These are phyloP conservation scores for Muscina levida DNA, from an alignment of 2,888 invertebrate genomes.

Conservation along the genomic window DNA sequence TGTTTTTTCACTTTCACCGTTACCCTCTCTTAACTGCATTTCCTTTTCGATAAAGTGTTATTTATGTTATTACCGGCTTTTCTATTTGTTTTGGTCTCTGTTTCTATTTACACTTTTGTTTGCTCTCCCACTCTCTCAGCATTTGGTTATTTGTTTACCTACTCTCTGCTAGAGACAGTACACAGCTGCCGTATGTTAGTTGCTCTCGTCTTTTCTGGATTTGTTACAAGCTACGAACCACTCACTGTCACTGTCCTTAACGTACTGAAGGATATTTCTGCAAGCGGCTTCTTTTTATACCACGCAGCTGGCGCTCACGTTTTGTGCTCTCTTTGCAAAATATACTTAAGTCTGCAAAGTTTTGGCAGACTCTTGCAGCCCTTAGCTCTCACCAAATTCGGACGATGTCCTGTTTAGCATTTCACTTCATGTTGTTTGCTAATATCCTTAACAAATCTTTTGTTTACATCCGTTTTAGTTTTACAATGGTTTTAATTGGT, in stretches of 20 bases:
- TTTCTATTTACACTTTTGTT: conserved; percentile 5
- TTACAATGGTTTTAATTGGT: conserved; percentile 8
- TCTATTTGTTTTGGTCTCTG: conserved; percentile 37
- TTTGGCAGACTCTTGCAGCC: neutral
- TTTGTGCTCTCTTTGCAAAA: neutral
- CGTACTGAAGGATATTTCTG: conserved; percentile 75
- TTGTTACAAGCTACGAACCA: conserved; percentile 39
- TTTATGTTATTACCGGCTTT: conserved; percentile 72
- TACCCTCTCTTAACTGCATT: neutral
- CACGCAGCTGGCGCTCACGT: conserved; percentile 36
- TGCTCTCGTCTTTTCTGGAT: conserved; percentile 1
- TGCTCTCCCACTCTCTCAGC: neutral
- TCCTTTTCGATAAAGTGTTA: conserved; percentile 30
- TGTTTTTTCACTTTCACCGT: neutral
- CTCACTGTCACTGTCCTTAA: conserved; percentile 71
- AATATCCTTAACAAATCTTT: neutral
- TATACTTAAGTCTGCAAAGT: conserved; percentile 24
- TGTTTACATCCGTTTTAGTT: conserved; percentile 52
- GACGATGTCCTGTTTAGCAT: neutral
- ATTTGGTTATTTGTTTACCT: neutral
- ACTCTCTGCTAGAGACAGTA: neutral
- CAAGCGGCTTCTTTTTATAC: conserved; percentile 76
- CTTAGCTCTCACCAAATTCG: no score
- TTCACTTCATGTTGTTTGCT: neutral
- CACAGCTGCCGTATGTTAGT: neutral